Conservation (phyloP, 2,113 vertebrate species). For the Callithrix jacchus region DNA sequence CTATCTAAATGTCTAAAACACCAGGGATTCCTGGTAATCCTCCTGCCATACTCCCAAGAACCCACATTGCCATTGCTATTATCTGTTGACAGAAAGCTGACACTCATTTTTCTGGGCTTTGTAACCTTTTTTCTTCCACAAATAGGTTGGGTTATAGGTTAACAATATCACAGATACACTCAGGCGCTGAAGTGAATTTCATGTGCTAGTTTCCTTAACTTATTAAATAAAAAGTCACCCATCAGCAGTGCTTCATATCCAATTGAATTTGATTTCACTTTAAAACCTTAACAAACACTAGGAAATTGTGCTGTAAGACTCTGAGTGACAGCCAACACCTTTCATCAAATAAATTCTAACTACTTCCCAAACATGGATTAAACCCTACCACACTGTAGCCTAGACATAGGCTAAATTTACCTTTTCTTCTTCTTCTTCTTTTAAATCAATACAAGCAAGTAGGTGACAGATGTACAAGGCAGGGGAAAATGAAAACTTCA, state of each 20-base stretch:
- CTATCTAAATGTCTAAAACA: slow-evolving; percentile 27
- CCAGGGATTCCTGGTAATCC: neutral
- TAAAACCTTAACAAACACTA: slow-evolving; percentile 52
- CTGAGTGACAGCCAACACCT: slow-evolving; percentile 36
- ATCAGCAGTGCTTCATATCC: slow-evolving; percentile 30
- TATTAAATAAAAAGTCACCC: slow-evolving; percentile 56
- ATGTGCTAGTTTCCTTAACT: slow-evolving; percentile 54
- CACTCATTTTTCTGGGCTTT: neutral
- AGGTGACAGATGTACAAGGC: slow-evolving; percentile 23
- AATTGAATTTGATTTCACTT: slow-evolving; percentile 59
- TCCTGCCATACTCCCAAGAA: neutral
- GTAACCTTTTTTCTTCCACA: neutral
- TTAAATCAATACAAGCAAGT: slow-evolving; percentile 38
- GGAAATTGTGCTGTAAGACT: slow-evolving; percentile 15
- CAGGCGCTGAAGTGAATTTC: neutral
- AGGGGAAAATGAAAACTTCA: slow-evolving; percentile 59
- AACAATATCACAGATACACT: neutral
- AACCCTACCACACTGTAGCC: neutral
- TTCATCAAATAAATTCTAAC: slow-evolving; percentile 60
- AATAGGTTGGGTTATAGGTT: neutral
- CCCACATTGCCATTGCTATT: neutral
- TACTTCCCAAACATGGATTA: slow-evolving; percentile 66
- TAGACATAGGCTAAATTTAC: neutral
- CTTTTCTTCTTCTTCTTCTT: neutral
- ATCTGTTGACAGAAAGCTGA: neutral